Evolutionary conservation across 1,140 invertebrate genomes (phyloP), one percentile per base, ranked within the genome.

Genomic region (Uloborus diversus): DNA sequence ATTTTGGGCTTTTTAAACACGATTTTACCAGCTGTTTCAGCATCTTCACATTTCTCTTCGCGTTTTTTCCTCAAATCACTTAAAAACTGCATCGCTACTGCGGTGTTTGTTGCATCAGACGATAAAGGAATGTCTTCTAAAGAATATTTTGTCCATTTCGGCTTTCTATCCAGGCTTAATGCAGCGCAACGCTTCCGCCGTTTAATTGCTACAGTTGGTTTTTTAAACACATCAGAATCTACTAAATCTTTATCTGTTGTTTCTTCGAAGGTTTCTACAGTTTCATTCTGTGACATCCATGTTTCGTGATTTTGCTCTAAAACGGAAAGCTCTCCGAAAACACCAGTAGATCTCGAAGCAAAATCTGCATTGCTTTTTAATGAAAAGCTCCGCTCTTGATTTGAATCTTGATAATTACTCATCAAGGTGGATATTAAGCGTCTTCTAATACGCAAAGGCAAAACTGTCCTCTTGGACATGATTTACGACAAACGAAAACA

Each of bases 111-210:
- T 14, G 70, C 70, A 75, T 75, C 56, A 0, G 70, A 75, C 17
- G 70, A 62, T 20, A 75, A 11, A 9, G 70, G 57, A 14, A 33
- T 35, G 35, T 75, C 42, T 64, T 62, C 59, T n/a, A 75, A 49
- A 27, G 70, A 75, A 75, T 75, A 75, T 62, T 62, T 49, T 17
- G 13, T 75, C 70, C 70, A 75, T 35, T 62, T 75, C n/a, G 32
- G 35, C 1, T 51, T 27, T 33, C 20, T 42, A 20, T 59, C 47
- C 59, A 37, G 47, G 20, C 9, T n/a, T 2, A 51, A 30, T 2
- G 28, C 27, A 61, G 25, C 13, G 5, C 17, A 4, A 17, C 33
- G 37, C 20, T 30, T 47, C 14, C 9, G 3, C 7, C 28, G 32
- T 70, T 32, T 33, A 11, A n/a, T n/a, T n/a, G 23, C 20, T 17